Conservation (phyloP, 1,140 invertebrate species). For the Charaxes varanes region DNA sequence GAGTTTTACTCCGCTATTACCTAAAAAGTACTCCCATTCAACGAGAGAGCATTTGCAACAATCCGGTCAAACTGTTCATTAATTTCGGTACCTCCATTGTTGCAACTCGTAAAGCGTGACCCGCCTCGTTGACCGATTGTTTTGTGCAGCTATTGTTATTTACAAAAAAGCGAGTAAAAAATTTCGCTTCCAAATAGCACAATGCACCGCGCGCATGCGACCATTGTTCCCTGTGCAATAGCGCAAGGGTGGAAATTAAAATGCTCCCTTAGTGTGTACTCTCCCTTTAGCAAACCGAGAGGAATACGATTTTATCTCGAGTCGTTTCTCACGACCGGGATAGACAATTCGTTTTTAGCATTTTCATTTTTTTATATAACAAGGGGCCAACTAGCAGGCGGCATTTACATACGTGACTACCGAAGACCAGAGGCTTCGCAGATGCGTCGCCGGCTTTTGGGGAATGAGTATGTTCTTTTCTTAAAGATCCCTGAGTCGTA, state of each 20-base stretch:
- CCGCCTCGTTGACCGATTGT: slow-evolving; percentile 36
- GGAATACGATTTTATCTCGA: slow-evolving; percentile 29
- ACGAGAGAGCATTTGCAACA: slow-evolving; percentile 16
- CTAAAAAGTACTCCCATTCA: no score
- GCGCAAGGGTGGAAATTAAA: slow-evolving; percentile 30
- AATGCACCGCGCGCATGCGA: slow-evolving; percentile 37
- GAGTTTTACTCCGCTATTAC: no score
- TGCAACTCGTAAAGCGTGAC: slow-evolving; percentile 39
- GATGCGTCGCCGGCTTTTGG: no score
- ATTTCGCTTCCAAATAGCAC: slow-evolving; percentile 21
- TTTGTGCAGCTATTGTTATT: slow-evolving; percentile 41
- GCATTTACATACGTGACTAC: no score
- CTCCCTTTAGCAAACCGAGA: slow-evolving; percentile 24
- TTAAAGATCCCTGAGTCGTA: no score
- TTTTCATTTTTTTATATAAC: no score
- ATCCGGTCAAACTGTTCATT: slow-evolving; percentile 33
- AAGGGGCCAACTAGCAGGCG: no score
- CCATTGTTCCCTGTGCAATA: slow-evolving; percentile 35
- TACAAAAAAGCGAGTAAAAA: slow-evolving; percentile 29
- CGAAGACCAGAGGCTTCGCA: no score
- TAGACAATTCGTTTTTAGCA: no score
- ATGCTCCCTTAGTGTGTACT: slow-evolving; percentile 30
- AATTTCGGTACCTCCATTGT: slow-evolving; percentile 54
- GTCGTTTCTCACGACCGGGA: slow-evolving; percentile 36
- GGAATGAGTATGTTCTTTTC: no score